A percentile compares a stretch with the other conserved stretches of the same genome.
Conservation (phyloP, 1,140 invertebrate species). For the Lucilia cuprina region DNA sequence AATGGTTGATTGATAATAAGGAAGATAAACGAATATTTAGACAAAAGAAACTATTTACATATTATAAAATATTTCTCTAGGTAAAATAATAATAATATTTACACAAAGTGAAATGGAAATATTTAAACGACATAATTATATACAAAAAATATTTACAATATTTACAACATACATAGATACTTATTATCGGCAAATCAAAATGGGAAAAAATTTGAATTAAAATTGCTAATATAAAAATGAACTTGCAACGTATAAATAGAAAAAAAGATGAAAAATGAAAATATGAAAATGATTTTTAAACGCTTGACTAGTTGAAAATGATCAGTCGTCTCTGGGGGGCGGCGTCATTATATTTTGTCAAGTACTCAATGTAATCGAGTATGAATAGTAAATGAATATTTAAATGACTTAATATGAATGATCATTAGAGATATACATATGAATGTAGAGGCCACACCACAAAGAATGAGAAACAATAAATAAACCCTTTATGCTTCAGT, state of each 20-base stretch:
- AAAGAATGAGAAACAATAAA: constrained; percentile 6
- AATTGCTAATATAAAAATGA: neutral
- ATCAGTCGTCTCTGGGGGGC: neutral
- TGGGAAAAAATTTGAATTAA: neutral
- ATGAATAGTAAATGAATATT: neutral
- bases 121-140: neutral
- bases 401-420: neutral
- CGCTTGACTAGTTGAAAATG: neutral
- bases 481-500: neutral
- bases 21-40: neutral
- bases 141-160: neutral
- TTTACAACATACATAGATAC: neutral
- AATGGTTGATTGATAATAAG: neutral
- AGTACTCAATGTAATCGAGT: neutral
- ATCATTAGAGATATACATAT: too few relatives aligned
- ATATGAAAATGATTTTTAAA: neutral
- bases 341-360: neutral
- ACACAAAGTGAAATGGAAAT: neutral
- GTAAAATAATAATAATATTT: neutral
- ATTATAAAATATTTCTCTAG: neutral
- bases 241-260: neutral
- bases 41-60: neutral
- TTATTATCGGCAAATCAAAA: neutral
- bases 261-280: neutral
- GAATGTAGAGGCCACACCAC: neutral